These are phyloP conservation scores for Polylopha cassiicola DNA, from an alignment of 2,888 invertebrate species.

Conservation along the genomic window DNA sequence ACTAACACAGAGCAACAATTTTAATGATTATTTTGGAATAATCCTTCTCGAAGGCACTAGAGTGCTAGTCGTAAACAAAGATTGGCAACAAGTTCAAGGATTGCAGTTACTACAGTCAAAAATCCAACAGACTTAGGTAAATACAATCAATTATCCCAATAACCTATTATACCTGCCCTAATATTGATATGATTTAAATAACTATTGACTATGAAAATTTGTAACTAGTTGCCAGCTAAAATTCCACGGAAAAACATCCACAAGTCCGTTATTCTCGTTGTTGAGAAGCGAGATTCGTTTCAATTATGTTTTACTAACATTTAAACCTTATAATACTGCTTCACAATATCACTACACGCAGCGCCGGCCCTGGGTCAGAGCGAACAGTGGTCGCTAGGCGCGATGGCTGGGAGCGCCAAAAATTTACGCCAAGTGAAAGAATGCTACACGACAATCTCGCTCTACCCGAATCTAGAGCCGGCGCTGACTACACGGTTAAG, in stretches of 20 bases:
- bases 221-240: slow-evolving; percentile 50
- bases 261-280: slow-evolving; percentile 31
- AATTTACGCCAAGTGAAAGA: too few species aligned
- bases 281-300: slow-evolving; percentile 34
- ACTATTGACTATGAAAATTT: slow-evolving; percentile 60
- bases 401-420: too few species aligned
- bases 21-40: slow-evolving; percentile 30
- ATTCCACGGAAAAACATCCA: slow-evolving; percentile 21
- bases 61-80: slow-evolving; percentile 50
- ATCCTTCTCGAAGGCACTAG: slow-evolving; percentile 63
- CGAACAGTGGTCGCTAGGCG: too few species aligned
- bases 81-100: slow-evolving; percentile 6
- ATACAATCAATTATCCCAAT: slow-evolving; percentile 28
- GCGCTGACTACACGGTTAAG: too few species aligned
- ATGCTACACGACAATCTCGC: too few species aligned
- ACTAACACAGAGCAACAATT: slow-evolving; percentile 66
- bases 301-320: slow-evolving; percentile 31
- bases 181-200: slow-evolving; percentile 62
- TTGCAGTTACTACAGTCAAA: too few species aligned
- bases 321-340: slow-evolving; percentile 59
- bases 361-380: too few species aligned
- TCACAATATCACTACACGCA: slow-evolving; percentile 40
- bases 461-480: too few species aligned
- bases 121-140: too few species aligned
- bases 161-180: slow-evolving; percentile 39